phyloP scores from a whole-genome alignment of 2,888 invertebrate species.

The Dolichomitus sp. region DNA sequence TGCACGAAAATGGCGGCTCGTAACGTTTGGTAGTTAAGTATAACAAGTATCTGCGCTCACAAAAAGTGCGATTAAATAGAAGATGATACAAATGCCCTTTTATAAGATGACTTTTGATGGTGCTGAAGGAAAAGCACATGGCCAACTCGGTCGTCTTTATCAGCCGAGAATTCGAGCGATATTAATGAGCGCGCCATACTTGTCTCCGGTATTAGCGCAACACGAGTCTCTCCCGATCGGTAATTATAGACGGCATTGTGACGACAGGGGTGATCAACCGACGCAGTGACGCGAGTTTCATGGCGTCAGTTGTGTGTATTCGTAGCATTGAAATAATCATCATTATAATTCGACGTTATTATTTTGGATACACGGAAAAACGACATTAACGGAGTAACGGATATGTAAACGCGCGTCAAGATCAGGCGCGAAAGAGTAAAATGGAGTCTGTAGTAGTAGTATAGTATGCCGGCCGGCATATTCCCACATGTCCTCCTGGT shows the following conservation, averaged over 20 bases:
- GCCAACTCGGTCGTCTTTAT: constrained; percentile 35
- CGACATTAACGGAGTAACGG: neutral
- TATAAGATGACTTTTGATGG: neutral
- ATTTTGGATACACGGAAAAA: neutral
- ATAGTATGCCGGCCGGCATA: constrained; percentile 85
- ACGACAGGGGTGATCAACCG: constrained; percentile 78
- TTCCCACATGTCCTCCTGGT: constrained; percentile 83
- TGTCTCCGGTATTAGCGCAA: constrained; percentile 59
- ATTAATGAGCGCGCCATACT: constrained; percentile 64
- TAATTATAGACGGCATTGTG: constrained; percentile 80
- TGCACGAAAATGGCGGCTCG: constrained; percentile 76
- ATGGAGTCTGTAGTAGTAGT: constrained; percentile 82
- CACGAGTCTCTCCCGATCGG: constrained; percentile 72
- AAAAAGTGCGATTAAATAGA: constrained; percentile 10
- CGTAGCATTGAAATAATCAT: too few relatives aligned
- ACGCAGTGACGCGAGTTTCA: constrained; percentile 75
- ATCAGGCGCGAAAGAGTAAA: constrained; percentile 78
- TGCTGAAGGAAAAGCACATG: constrained; percentile 55
- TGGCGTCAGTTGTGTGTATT: constrained; percentile 75
- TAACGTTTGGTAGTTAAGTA: constrained; percentile 22
- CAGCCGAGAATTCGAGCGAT: constrained; percentile 42
- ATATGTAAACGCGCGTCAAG: constrained; percentile 18
- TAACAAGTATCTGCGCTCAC: constrained; percentile 4
- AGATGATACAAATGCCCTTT: neutral
- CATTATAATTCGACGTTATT: too few relatives aligned